Evolutionary conservation across 2,797 vertebrate species (phyloP).

Genomic region (Champsocephalus esox): DNA sequence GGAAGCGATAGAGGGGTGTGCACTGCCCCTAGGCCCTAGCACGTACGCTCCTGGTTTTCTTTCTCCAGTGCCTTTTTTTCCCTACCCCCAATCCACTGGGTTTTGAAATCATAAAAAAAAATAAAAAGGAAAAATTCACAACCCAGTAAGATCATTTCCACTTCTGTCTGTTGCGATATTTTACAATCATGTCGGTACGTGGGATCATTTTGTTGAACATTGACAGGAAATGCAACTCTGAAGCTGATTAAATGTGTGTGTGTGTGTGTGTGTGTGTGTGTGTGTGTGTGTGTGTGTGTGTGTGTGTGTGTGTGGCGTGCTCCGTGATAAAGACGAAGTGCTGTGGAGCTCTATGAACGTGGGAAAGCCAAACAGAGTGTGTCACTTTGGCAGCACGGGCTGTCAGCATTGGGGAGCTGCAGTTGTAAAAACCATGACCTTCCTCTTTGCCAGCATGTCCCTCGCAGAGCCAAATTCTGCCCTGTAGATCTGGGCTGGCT

Average conservation of each 20-base stretch:
- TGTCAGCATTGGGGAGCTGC: conserved; percentile 81
- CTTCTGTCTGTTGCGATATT: conserved; percentile 40
- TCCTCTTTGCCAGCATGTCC: conserved; percentile 83
- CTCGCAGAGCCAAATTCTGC: conserved; percentile 79
- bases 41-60: conserved; percentile 56
- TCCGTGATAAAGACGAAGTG: conserved; percentile 75
- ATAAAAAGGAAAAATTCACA: conserved; percentile 22
- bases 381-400: conserved; percentile 82
- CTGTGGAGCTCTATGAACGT: conserved; percentile 78
- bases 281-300: conserved; percentile 14
- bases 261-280: conserved; percentile 37
- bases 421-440: conserved; percentile 85
- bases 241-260: conserved; percentile 60
- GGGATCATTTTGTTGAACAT: conserved; percentile 48
- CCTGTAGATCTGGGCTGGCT: conserved; percentile 76
- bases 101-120: conserved; percentile 36
- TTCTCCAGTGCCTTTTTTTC: conserved; percentile 36
- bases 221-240: conserved; percentile 53
- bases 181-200: conserved; percentile 28
- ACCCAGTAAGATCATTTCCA: conserved; percentile 37
- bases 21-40: conserved; percentile 70
- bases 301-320: conserved; percentile 47
- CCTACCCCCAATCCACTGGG: conserved; percentile 23
- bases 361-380: conserved; percentile 86
- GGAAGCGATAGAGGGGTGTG: conserved; percentile 80